Evolutionary conservation across 2,888 invertebrate species (phyloP).

Genomic region (Oligia fasciuncula): DNA sequence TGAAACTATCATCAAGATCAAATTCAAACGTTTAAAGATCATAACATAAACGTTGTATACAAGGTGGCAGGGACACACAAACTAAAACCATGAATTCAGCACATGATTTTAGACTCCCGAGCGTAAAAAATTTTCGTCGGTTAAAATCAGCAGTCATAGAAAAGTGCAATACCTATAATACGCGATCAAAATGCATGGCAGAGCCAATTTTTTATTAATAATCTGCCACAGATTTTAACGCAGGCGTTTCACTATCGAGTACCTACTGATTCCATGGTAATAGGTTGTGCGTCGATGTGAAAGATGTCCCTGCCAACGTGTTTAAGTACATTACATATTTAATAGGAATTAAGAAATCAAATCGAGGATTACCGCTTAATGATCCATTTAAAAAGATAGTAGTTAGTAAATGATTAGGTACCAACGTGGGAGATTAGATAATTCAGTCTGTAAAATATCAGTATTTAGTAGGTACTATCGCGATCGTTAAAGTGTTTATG

Average conservation of each 20-base stretch:
- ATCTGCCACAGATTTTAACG: no score
- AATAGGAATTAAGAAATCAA: constrained; percentile 44
- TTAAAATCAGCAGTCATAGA: not conserved
- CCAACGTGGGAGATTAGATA: constrained; percentile 34
- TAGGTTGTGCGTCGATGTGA: no score
- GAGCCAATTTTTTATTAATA: not conserved
- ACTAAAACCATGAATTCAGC: not conserved
- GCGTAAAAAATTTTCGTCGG: not conserved
- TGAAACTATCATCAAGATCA: not conserved
- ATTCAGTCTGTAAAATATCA: constrained; percentile 32
- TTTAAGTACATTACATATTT: not conserved
- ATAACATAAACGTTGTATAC: not conserved
- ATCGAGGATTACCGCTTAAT: constrained; percentile 40
- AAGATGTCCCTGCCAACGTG: no score
- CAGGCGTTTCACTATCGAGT: no score
- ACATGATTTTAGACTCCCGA: not conserved
- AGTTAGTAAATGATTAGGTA: not conserved
- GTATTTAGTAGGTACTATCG: constrained; percentile 30
- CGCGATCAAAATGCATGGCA: not conserved
- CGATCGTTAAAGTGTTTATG: constrained; percentile 35
- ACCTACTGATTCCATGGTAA: no score
- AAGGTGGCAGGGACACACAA: not conserved
- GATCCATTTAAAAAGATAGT: constrained; percentile 27
- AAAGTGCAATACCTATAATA: not conserved
- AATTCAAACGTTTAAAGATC: not conserved